Conservation (phyloP, 2,888 invertebrate genomes). For the Drosophila buzzatii region DNA sequence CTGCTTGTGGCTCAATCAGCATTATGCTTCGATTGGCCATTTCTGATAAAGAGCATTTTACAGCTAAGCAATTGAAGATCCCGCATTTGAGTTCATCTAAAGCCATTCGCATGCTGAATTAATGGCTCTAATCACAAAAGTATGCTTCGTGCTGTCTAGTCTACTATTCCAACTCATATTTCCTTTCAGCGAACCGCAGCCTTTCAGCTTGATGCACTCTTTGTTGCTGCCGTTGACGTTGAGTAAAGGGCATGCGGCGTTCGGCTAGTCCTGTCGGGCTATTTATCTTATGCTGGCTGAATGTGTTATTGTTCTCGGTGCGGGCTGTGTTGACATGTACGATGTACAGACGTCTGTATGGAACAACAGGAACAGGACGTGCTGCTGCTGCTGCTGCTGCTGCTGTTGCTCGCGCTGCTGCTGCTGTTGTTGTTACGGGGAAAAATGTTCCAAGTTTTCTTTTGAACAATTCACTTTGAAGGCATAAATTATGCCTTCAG, state of each 20-base stretch:
- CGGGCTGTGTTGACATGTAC: slow-evolving; percentile 50
- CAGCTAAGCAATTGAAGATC: background rate
- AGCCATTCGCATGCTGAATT: background rate
- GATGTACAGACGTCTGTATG: slow-evolving; percentile 1
- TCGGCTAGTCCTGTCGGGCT: slow-evolving; percentile 45
- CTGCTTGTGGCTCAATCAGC: background rate
- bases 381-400: slow-evolving; percentile 7
- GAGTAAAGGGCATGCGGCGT: slow-evolving; percentile 53
- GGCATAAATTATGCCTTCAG: slow-evolving; percentile 81
- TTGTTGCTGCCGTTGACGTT: slow-evolving; percentile 2
- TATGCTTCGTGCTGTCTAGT: background rate
- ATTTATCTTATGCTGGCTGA: slow-evolving; percentile 58
- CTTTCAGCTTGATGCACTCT: background rate
- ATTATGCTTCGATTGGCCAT: background rate
- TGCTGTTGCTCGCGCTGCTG: background rate
- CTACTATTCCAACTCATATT: background rate
- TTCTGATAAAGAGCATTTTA: background rate
- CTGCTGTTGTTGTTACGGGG: slow-evolving; percentile 44
- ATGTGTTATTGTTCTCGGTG: slow-evolving; percentile 60
- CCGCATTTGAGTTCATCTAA: background rate
- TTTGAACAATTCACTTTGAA: slow-evolving; percentile 80
- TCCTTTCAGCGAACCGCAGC: slow-evolving; percentile 1
- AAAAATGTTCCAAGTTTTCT: slow-evolving; percentile 66
- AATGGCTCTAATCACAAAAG: background rate
- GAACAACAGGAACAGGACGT: slow-evolving; percentile 45